Base-by-base conservation (phyloP, 2,888 invertebrate species). In the Mechanitis messenoides region DNA sequence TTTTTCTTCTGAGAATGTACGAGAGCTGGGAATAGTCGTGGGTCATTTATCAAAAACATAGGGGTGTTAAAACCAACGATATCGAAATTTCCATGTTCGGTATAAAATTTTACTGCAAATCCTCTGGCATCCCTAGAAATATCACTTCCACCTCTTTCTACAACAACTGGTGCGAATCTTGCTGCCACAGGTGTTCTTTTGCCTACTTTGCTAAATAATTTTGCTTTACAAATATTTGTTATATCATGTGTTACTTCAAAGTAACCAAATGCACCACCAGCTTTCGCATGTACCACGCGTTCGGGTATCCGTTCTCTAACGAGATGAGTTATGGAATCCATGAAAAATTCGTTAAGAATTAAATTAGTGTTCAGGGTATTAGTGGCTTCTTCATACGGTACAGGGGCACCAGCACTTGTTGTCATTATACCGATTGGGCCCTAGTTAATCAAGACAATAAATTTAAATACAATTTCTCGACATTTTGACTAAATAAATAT, bases 1-100 rank as follows among this genome's bases (percentile, higher is more conserved):
- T 98, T 98, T 69, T 97, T 91, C 81, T 97, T 98, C 78, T 97
- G 97, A 0, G 97, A 95, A 80, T 97, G 97, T 69, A 97, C 96
- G 76, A 98, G 96, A 71, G 94, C 95, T 5, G 97, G 95, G 82
- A 98, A 98, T 47, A 95, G 83, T 3, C 95, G 83, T 0, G 97
- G 96, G 82, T 98, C 97, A 64, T 96, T 92, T 74, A 96, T 93
- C 79, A 95, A 96, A 85, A 96, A 97, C 70, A 97, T 94, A 0
- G 97, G 97, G 0, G 95, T 96, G 80, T 95, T 97, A 75, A 95
- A 94, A 3, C 97, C 97, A 20, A 96, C 96, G 63, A 97, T 87
- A 85, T 98, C 97, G 94, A 97, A 96, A 71, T 94, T 94, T 33
- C 96, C 96, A 62, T 96, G 95, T 69, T 96, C 95, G 0, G 96